Percentiles rank a stretch among this genome's conserved stretches.
Conservation (phyloP, 2,113 vertebrate genomes). For the Tiliqua scincoides region DNA sequence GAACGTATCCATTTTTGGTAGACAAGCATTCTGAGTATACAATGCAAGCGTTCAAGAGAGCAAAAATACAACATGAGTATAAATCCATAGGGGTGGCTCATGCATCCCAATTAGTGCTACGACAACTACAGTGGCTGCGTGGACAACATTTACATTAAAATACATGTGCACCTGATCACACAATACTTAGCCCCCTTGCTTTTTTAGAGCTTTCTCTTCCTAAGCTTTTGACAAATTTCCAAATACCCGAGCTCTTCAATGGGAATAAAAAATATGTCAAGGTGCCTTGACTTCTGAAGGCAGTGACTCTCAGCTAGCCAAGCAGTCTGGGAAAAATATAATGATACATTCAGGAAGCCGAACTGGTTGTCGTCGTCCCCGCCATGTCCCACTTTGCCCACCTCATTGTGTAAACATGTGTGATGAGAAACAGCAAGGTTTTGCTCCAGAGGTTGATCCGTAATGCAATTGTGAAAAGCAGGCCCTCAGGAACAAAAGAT, state of each 20-base stretch:
- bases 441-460: background rate
- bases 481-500: background rate
- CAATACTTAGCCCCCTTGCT: background rate
- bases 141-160: background rate
- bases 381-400: too few relatives aligned
- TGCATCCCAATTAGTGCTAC: background rate
- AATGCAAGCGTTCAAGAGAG: background rate
- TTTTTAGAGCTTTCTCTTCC: background rate
- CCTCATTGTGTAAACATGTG: background rate
- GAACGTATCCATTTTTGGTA: background rate
- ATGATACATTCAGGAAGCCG: background rate
- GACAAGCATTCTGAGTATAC: background rate
- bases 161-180: background rate
- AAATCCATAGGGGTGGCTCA: background rate
- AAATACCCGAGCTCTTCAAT: conserved; percentile 2
- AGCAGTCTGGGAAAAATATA: background rate
- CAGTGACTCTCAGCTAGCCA: background rate
- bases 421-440: background rate
- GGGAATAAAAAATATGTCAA: background rate
- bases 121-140: background rate
- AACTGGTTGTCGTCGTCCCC: background rate
- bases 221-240: background rate
- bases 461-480: background rate
- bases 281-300: background rate
- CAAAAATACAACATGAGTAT: background rate